A percentile compares a stretch with the other conserved stretches of the same genome.
These are phyloP conservation scores for Adineta ricciae DNA, from an alignment of 2,888 invertebrate species.

Conservation along the genomic window DNA sequence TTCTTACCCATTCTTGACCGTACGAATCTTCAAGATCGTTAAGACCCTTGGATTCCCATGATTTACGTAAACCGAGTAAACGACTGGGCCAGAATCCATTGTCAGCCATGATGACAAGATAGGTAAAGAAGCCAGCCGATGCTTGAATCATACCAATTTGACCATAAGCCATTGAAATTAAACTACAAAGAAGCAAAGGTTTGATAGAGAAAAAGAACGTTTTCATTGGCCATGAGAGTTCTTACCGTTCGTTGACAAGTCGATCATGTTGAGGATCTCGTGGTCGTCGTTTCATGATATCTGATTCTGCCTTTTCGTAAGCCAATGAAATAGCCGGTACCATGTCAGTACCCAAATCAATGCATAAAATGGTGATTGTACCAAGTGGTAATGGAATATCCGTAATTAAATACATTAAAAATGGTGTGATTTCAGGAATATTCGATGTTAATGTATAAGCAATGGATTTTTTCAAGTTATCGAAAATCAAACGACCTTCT, in stretches of 20 bases:
- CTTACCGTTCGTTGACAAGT: conserved; percentile 72
- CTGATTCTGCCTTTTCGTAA: conserved; percentile 78
- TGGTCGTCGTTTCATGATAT: conserved; percentile 85
- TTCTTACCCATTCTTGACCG: conserved; percentile 80
- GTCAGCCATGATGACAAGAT: conserved; percentile 99
- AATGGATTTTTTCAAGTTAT: conserved; percentile 94
- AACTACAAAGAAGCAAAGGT: conserved; percentile 43
- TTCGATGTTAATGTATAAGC: conserved; percentile 91
- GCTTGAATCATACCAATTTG: conserved; percentile 99
- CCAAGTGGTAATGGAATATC: conserved; percentile 87
- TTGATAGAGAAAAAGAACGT: not conserved
- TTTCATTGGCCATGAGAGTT: not conserved
- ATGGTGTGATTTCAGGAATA: conserved; percentile 93
- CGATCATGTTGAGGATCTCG: conserved; percentile 78
- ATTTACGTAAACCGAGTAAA: conserved; percentile 85
- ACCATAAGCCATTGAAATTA: conserved; percentile 98
- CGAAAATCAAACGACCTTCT: conserved; percentile 69
- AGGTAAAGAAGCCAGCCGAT: conserved; percentile 98
- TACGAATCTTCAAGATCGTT: conserved; percentile 96
- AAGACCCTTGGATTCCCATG: conserved; percentile 96
- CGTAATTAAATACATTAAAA: conserved; percentile 87
- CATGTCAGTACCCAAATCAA: conserved; percentile 98
- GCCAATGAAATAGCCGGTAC: conserved; percentile 82
- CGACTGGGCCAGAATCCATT: conserved; percentile 85
- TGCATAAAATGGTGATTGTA: conserved; percentile 92